A percentile compares a stretch with the other conserved stretches of the same genome.
phyloP scores from a whole-genome alignment of 1,140 invertebrate species.

The Brachionus angularis region DNA sequence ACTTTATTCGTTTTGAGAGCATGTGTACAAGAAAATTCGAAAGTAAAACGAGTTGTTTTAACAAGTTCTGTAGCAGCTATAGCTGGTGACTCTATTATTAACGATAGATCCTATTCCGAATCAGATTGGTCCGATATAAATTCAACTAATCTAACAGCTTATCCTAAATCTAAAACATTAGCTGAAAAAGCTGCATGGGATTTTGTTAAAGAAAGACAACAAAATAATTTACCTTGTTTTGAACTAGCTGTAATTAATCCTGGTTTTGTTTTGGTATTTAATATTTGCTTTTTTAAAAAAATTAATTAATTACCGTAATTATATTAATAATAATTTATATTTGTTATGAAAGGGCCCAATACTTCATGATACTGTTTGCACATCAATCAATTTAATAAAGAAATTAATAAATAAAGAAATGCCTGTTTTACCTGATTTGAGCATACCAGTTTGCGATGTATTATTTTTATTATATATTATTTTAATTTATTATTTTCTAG shows the following conservation, averaged over 20 bases:
- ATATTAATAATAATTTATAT: not conserved
- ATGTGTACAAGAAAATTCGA: constrained; percentile 53
- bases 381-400: constrained; percentile 52
- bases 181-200: constrained; percentile 65
- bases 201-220: constrained; percentile 59
- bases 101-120: constrained; percentile 58
- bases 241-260: constrained; percentile 62
- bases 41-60: constrained; percentile 62
- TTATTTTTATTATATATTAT: no score
- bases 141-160: constrained; percentile 51
- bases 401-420: constrained; percentile 58
- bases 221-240: constrained; percentile 53
- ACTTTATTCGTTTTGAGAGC: constrained; percentile 62
- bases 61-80: constrained; percentile 63
- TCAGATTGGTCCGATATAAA: constrained; percentile 61
- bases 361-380: constrained; percentile 33
- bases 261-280: constrained; percentile 57
- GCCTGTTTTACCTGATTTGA: constrained; percentile 60
- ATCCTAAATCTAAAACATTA: constrained; percentile 61
- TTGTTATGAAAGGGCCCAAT: constrained; percentile 32
- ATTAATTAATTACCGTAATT: constrained; percentile 58
- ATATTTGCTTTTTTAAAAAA: constrained; percentile 55
- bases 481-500: no score
- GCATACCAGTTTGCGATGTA: constrained; percentile 61
- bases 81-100: constrained; percentile 53